These are phyloP conservation scores for Euphydryas editha DNA, from an alignment of 2,888 invertebrate genomes.

Conservation along the genomic window DNA sequence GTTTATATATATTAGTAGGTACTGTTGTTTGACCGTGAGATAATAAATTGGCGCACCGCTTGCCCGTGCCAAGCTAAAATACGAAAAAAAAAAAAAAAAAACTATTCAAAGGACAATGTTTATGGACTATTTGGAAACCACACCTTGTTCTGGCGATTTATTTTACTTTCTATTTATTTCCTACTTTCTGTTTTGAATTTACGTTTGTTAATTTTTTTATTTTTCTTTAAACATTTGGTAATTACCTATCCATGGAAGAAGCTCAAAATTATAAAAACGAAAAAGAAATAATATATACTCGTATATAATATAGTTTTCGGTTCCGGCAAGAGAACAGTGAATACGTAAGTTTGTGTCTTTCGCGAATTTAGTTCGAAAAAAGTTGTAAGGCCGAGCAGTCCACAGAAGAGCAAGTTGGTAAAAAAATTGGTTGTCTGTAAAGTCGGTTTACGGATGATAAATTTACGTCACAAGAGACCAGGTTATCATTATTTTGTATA, in stretches of 20 bases:
- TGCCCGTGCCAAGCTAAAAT: constrained; percentile 53
- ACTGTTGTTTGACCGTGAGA: constrained; percentile 47
- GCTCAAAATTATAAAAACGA: too few species aligned
- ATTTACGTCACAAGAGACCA: too few species aligned
- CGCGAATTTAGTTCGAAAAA: too few species aligned
- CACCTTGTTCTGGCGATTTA: constrained; percentile 38
- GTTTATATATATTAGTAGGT: constrained; percentile 3
- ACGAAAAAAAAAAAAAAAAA: constrained; percentile 40
- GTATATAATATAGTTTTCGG: too few species aligned
- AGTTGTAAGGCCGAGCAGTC: too few species aligned
- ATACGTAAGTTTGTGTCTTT: too few species aligned
- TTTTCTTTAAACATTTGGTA: not conserved
- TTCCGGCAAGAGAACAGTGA: too few species aligned
- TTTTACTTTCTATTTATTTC: constrained; percentile 25
- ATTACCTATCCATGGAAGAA: not conserved
- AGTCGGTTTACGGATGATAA: too few species aligned
- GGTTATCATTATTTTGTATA: too few species aligned
- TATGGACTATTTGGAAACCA: constrained; percentile 40
- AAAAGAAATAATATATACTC: too few species aligned
- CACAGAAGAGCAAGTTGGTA: too few species aligned
- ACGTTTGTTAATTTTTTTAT: constrained; percentile 7
- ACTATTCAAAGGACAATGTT: constrained; percentile 36
- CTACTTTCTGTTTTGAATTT: constrained; percentile 12
- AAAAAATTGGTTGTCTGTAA: too few species aligned
- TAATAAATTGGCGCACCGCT: constrained; percentile 57